These are phyloP conservation scores for Argyrosomus regius DNA, from an alignment of 2,797 vertebrate genomes.

Conservation along the genomic window DNA sequence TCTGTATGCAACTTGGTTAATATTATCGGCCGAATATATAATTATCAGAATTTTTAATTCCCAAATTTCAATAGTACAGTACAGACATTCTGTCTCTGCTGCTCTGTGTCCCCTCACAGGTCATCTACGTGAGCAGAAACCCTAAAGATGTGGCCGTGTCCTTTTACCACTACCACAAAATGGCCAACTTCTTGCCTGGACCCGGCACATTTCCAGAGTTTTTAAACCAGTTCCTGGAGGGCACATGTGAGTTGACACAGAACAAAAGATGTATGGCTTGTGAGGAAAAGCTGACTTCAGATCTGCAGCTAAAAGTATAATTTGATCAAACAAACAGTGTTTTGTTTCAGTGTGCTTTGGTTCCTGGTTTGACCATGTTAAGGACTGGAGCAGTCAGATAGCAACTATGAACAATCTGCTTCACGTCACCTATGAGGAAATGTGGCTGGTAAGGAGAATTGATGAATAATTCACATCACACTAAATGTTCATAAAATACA, in stretches of 20 bases:
- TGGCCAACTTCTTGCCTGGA: slow-evolving; percentile 90
- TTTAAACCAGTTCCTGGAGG: slow-evolving; percentile 84
- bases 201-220: slow-evolving; percentile 85
- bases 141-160: slow-evolving; percentile 91
- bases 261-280: neutral
- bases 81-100: neutral
- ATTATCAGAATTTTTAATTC: neutral
- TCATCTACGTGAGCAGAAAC: slow-evolving; percentile 91
- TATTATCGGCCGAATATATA: too few relatives aligned
- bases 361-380: slow-evolving; percentile 93
- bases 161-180: slow-evolving; percentile 90
- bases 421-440: slow-evolving; percentile 89
- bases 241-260: slow-evolving; percentile 79
- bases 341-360: slow-evolving; percentile 86
- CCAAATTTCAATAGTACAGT: neutral
- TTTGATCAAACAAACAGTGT: neutral
- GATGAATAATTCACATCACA: neutral
- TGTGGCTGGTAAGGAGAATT: slow-evolving; percentile 83
- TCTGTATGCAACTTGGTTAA: neutral
- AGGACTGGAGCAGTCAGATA: slow-evolving; percentile 86
- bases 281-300: neutral
- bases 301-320: neutral
- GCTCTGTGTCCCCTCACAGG: slow-evolving; percentile 68
- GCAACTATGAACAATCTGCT: slow-evolving; percentile 80
- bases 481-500: neutral